phyloP scores from a whole-genome alignment of 2,113 vertebrate genomes.

The Cariama cristata region DNA sequence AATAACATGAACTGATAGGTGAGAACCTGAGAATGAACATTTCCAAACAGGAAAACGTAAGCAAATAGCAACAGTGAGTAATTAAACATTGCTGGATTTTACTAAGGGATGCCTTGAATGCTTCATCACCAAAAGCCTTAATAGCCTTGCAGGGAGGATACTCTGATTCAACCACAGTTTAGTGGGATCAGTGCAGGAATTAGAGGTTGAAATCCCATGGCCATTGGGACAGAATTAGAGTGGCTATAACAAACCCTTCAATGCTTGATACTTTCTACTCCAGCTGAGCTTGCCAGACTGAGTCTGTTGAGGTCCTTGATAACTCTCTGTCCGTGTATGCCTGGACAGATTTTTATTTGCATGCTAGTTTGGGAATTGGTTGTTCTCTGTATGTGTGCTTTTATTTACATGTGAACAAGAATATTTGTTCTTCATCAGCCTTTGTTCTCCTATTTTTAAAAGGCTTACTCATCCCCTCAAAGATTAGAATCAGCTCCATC shows the following conservation, averaged over 20 bases:
- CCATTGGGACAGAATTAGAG: neutral
- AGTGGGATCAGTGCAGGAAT: neutral
- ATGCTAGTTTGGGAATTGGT: neutral
- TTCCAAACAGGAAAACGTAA: neutral
- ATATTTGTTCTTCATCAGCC: constrained; percentile 43
- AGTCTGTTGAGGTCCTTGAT: neutral
- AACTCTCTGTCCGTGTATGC: neutral
- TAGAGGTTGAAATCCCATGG: neutral
- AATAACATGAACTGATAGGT: neutral
- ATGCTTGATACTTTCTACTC: neutral
- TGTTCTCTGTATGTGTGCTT: neutral
- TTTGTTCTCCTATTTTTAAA: constrained; percentile 67
- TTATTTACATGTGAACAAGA: constrained; percentile 52
- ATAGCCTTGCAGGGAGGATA: neutral
- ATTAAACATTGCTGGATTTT: neutral
- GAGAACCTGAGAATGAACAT: neutral
- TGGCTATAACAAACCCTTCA: neutral
- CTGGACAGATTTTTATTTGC: constrained; percentile 8
- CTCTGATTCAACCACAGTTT: neutral
- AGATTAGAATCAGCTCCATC: constrained; percentile 59
- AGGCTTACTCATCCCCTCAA: constrained; percentile 45
- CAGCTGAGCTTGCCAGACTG: neutral
- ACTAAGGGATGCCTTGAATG: neutral
- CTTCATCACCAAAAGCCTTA: neutral
- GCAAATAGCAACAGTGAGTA: neutral